A percentile compares a stretch with the other conserved stretches of the same genome.
These are phyloP conservation scores for Pangasius sanitwongsei DNA, from an alignment of 2,797 vertebrate species.

Conservation along the genomic window DNA sequence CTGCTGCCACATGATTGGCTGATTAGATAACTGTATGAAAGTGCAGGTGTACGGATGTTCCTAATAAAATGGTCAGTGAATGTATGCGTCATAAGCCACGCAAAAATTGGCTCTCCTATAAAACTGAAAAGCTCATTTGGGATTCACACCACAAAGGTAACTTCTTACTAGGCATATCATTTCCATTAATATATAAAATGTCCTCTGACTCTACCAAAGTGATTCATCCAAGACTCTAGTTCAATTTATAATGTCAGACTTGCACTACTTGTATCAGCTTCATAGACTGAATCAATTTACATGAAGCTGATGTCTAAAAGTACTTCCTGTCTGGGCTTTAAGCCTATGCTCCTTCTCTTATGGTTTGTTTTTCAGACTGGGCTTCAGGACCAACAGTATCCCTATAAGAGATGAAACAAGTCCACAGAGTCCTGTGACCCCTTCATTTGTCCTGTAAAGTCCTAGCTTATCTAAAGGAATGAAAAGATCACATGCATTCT, in stretches of 20 bases:
- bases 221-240: background rate
- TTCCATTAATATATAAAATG: background rate
- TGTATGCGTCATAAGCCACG: background rate
- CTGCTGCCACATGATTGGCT: background rate
- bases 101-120: background rate
- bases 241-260: background rate
- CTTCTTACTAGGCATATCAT: background rate
- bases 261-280: background rate
- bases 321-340: background rate
- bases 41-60: background rate
- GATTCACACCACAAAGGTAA: background rate
- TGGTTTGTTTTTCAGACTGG: constrained; percentile 81
- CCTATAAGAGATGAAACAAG: constrained; percentile 89
- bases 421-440: constrained; percentile 87
- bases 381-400: constrained; percentile 80
- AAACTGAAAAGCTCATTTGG: background rate
- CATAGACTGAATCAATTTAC: background rate
- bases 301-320: background rate
- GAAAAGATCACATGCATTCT: constrained; percentile 90
- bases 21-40: background rate
- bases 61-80: background rate
- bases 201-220: background rate
- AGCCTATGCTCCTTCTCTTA: background rate
- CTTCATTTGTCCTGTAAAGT: constrained; percentile 81
- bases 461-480: constrained; percentile 86